These are phyloP conservation scores for Oreochromis mossambicus DNA, from an alignment of 2,797 vertebrate species.

Conservation along the genomic window DNA sequence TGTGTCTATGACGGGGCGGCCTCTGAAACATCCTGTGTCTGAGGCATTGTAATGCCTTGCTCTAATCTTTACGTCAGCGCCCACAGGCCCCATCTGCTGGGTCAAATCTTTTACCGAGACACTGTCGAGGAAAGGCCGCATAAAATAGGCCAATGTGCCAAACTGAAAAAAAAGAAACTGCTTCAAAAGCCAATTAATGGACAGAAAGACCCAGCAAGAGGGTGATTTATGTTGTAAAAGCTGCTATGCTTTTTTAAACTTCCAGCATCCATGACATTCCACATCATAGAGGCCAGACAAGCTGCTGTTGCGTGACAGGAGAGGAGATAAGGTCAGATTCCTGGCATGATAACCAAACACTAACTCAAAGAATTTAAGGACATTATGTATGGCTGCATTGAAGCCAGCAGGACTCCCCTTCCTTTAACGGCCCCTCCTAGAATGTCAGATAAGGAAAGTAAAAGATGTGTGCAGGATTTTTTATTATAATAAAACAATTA, in stretches of 20 bases:
- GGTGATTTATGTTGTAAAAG: neutral
- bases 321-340: constrained; percentile 50
- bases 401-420: constrained; percentile 44
- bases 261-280: neutral
- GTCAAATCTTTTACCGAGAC: neutral
- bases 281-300: neutral
- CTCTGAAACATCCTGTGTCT: neutral
- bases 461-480: neutral
- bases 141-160: neutral
- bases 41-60: neutral
- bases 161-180: neutral
- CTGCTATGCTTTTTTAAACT: neutral
- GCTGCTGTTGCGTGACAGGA: constrained; percentile 46
- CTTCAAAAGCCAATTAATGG: neutral
- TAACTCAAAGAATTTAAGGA: constrained; percentile 53
- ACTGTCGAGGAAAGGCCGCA: neutral
- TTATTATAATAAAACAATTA: neutral
- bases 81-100: neutral
- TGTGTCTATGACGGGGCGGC: constrained; percentile 27
- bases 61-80: neutral
- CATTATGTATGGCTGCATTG: constrained; percentile 29
- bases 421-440: constrained; percentile 26
- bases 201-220: neutral
- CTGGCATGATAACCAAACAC: constrained; percentile 36
- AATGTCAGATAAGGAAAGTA: constrained; percentile 39